These are phyloP conservation scores for Peromyscus maniculatus DNA, from an alignment of 2,113 vertebrate species.

Conservation along the genomic window DNA sequence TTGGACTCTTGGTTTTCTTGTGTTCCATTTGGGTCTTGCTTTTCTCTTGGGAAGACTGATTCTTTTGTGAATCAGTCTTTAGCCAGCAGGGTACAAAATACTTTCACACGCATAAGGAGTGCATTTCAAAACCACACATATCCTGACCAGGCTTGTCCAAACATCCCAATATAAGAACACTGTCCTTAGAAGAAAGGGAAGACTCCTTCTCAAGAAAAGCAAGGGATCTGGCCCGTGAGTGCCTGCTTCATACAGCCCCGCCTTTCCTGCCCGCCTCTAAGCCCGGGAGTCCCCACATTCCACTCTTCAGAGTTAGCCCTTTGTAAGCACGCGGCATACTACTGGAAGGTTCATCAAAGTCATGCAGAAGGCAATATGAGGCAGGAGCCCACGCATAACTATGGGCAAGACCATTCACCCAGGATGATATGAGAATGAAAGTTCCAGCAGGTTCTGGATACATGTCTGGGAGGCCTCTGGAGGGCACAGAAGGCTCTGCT, in stretches of 20 bases:
- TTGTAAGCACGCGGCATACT: not conserved
- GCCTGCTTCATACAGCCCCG: not conserved
- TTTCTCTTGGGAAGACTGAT: not conserved
- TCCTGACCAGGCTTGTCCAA: not conserved
- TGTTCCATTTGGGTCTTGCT: not conserved
- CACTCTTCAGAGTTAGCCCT: not conserved
- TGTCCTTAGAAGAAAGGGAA: not conserved
- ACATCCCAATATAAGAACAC: not conserved
- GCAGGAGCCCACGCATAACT: not conserved
- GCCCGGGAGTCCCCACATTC: not conserved
- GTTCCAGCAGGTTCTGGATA: not conserved
- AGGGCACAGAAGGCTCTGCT: not conserved
- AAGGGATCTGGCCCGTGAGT: not conserved
- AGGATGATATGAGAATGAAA: not conserved
- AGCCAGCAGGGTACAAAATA: not conserved
- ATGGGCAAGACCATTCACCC: not conserved
- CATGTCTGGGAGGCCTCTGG: not conserved
- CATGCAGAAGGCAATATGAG: not conserved
- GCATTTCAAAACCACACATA: not conserved
- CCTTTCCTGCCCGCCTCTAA: not conserved
- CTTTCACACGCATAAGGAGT: not conserved
- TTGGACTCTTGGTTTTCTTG: not conserved
- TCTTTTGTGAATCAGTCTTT: not conserved
- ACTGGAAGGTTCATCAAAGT: not conserved
- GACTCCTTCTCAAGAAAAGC: not conserved